These are phyloP conservation scores for Caiman crocodilus DNA, from an alignment of 2,797 vertebrate species.

Conservation along the genomic window DNA sequence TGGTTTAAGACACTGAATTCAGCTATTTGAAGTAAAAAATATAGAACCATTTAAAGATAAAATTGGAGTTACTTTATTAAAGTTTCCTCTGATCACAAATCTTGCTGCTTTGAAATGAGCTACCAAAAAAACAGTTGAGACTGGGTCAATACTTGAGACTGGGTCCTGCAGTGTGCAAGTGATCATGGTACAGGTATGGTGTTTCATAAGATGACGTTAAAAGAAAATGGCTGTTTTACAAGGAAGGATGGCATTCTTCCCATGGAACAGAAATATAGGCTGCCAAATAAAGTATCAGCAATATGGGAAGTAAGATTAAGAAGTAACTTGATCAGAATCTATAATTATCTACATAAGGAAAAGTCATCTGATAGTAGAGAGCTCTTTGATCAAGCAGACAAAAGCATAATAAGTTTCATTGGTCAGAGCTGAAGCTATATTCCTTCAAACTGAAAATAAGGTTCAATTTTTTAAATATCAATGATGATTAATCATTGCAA, in stretches of 20 bases:
- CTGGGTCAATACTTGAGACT: background rate
- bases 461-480: background rate
- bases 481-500: background rate
- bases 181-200: background rate
- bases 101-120: background rate
- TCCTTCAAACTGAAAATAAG: background rate
- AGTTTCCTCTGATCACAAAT: background rate
- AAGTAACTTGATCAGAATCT: accelerated
- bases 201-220: accelerated
- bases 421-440: background rate
- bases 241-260: background rate
- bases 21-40: background rate
- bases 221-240: background rate
- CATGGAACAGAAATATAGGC: background rate
- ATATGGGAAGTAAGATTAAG: background rate
- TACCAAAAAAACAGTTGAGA: background rate
- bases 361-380: background rate
- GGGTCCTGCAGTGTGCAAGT: background rate
- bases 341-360: background rate
- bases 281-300: background rate
- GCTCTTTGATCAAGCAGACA: background rate
- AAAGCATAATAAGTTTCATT: background rate
- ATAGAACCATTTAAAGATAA: background rate
- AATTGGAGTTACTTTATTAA: background rate
- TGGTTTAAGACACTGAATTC: background rate